Evolutionary conservation across 2,113 vertebrate genomes (phyloP), one percentile per base, ranked within the genome.

Genomic region (Tupaia tana): DNA sequence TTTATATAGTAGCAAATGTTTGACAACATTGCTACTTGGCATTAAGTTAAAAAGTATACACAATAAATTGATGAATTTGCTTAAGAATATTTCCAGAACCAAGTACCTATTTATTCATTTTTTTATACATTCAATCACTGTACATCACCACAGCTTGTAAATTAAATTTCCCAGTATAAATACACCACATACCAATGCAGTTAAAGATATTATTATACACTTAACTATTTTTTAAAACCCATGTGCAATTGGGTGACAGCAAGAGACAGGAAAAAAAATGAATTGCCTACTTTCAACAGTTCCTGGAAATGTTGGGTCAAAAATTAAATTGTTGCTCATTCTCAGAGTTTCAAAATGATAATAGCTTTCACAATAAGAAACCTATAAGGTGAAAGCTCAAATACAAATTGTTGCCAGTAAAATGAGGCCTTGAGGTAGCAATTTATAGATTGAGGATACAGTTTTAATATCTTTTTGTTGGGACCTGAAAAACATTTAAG

Each of bases 401-500:
- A 89, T 81, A 70, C 12, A 70, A 81, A 15, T 9, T 89, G 11
- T 86, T 94, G 8, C 19, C 74, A 75, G 16, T 52, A 81, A 86
- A 89, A 81, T 81, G 56, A 86, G 3, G 15, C 27, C 74, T 74
- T 7, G 2, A 15, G 18, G 15, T 74, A 81, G 34, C 15, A 63
- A 79, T 43, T 9, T 81, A 58, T 73, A 43, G 14, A 69, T 27
- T 58, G 56, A 43, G 6, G 31, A 11, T 61, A 16, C 74, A 11
- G 59, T 94, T 89, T 79, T 78, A 73, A 19, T 43, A 84, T 6
- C 52, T 74, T 74, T 74, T 73, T 29, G 13, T 88, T 84, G 92
- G 79, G 84, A 74, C 29, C 13, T 91, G 52, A 96, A 54, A 71
- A 78, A 63, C 34, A 91, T 84, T 67, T 74, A 92, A 85, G 66